A percentile compares a stretch with the other conserved stretches of the same genome.
phyloP scores from a whole-genome alignment of 2,113 vertebrate genomes.

The Dryoscopus gambensis region DNA sequence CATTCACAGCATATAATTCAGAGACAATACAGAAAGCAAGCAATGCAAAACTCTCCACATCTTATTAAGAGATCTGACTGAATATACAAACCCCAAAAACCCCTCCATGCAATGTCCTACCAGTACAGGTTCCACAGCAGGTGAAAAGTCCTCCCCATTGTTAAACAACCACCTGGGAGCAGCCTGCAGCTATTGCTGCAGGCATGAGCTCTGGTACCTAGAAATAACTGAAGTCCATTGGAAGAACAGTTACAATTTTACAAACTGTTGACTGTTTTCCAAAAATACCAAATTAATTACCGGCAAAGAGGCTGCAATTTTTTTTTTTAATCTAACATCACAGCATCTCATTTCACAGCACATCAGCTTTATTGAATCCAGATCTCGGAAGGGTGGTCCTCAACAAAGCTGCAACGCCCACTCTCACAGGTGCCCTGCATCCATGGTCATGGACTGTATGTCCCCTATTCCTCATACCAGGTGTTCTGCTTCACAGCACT shows the following conservation, averaged over 20 bases:
- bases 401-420: accelerated
- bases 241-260: not conserved
- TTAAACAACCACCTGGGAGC: not conserved
- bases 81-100: not conserved
- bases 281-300: not conserved
- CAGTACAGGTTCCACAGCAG: not conserved
- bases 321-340: not conserved
- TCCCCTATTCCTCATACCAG: not conserved
- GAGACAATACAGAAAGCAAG: not conserved
- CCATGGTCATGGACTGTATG: accelerated
- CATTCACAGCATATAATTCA: not conserved
- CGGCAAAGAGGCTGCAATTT: not conserved
- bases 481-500: not conserved
- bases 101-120: not conserved
- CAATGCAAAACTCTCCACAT: not conserved
- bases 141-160: not conserved
- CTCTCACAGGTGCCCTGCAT: not conserved
- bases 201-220: no score
- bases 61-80: not conserved
- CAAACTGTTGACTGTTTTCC: not conserved
- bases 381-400: accelerated
- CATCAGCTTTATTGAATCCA: not conserved
- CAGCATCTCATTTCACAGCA: not conserved
- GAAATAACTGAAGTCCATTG: not conserved
- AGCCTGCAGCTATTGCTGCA: not conserved